Conservation (phyloP, 2,888 invertebrate genomes). For the Isotomurus palustris region DNA sequence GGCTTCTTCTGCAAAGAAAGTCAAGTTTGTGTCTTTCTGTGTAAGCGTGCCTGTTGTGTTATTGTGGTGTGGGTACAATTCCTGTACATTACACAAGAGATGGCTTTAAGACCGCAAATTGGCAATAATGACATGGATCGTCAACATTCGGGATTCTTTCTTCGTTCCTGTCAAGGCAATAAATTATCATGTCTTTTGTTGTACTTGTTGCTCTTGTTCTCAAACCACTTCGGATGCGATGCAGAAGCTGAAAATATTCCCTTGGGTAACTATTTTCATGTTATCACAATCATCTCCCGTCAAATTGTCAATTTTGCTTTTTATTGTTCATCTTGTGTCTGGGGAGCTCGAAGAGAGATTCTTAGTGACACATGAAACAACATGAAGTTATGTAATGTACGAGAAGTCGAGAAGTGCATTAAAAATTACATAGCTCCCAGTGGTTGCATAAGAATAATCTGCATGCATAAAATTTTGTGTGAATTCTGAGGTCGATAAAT, state of each 20-base stretch:
- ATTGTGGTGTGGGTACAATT: no score
- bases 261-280: conserved; percentile 30
- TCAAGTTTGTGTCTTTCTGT: no score
- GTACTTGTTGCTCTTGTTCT: conserved; percentile 36
- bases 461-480: neutral
- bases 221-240: neutral
- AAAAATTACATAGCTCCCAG: neutral
- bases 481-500: neutral
- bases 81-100: no score
- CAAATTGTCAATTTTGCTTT: neutral
- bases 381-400: neutral
- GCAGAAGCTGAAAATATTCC: conserved; percentile 38
- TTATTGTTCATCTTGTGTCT: neutral
- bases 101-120: no score
- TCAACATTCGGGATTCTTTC: no score
- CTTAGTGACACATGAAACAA: neutral
- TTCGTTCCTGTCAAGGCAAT: conserved; percentile 9
- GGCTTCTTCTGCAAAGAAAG: no score
- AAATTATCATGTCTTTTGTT: conserved; percentile 25
- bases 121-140: no score
- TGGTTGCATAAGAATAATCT: neutral
- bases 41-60: no score
- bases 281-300: neutral
- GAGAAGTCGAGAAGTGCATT: no score
- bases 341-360: neutral